Conservation (phyloP, 2,113 vertebrate genomes). For the Micronisus gabar region DNA sequence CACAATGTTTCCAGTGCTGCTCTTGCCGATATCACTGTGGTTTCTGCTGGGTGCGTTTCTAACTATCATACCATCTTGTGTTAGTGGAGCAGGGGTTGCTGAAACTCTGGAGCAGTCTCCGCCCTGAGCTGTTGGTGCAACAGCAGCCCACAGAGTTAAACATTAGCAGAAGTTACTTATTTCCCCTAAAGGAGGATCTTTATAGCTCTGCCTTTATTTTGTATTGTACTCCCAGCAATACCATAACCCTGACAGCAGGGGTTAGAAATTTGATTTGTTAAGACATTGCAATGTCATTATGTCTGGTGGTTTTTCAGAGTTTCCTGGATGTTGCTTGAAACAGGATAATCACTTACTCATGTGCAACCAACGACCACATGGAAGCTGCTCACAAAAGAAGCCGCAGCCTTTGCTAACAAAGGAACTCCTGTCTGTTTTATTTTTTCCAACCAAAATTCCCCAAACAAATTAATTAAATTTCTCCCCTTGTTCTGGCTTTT, state of each 20-base stretch:
- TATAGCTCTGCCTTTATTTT: not conserved
- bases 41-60: not conserved
- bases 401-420: not conserved
- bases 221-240: not conserved
- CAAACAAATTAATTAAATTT: not conserved
- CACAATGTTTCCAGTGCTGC: not conserved
- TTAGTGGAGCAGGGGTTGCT: not conserved
- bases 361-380: not conserved
- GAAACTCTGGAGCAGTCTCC: not conserved
- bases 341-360: constrained; percentile 52
- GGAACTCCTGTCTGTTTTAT: not conserved
- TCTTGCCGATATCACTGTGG: fast-evolving
- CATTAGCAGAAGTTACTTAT: not conserved
- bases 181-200: not conserved
- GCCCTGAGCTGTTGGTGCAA: not conserved
- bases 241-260: not conserved
- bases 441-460: not conserved
- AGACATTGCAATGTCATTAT: constrained; percentile 25
- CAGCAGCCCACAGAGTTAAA: not conserved
- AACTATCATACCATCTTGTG: fast-evolving
- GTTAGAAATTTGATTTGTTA: constrained; percentile 39
- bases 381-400: constrained; percentile 1
- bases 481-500: not conserved
- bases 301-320: constrained; percentile 23
- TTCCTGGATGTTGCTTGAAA: constrained; percentile 39